Base-by-base conservation (phyloP, 2,797 vertebrate genomes). In the Myioborus miniatus region DNA sequence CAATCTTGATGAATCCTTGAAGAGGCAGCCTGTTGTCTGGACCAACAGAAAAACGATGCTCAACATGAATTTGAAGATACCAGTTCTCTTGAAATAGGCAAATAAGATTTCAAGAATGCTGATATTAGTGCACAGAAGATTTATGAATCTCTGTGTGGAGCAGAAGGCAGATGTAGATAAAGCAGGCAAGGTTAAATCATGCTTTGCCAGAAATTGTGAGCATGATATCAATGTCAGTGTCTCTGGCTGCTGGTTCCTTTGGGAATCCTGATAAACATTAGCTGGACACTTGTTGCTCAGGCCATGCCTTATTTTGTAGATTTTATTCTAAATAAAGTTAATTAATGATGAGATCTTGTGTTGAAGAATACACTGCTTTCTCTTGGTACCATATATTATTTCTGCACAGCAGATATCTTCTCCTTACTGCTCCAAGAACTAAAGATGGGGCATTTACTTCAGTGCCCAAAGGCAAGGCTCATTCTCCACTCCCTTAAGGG, bases 301-400 rank as follows among this genome's bases (percentile, higher is more conserved):
- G 22, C 47, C 1, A 0, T 72, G 79, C 60, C 39, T 93, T 46
- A 15, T 60, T 91, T 93, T 3, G 4, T 84, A 69, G 62, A 41
- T 36, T 29, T 77, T 92, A 6, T 65, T 88, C 62, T 60, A 89
- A 90, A 85, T 81, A 94, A 93, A 81, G 18, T 7, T 72, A 70
- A 91, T 94, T 50, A 82, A 68, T 77, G 88, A 64, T 69, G 69
- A 77, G 41, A 41, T 50, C 53, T 44, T 79, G 6, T 67, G 46
- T 29, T 89, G 60, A 79, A 88, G 90, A 83, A 65, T 19, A 27
- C 41, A 7, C 41, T 36, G 12, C 37, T 75, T 80, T 77, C 65
- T 75, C 12, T 74, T 53, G 37, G 67, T 50, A 14, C 27, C 11
- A 2, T 41, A 1, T 43, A 14, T 47, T 70, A 49, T 49, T 67